Evolutionary conservation across 2,113 vertebrate species (phyloP).

Genomic region (Oreochromis tanganicae): DNA sequence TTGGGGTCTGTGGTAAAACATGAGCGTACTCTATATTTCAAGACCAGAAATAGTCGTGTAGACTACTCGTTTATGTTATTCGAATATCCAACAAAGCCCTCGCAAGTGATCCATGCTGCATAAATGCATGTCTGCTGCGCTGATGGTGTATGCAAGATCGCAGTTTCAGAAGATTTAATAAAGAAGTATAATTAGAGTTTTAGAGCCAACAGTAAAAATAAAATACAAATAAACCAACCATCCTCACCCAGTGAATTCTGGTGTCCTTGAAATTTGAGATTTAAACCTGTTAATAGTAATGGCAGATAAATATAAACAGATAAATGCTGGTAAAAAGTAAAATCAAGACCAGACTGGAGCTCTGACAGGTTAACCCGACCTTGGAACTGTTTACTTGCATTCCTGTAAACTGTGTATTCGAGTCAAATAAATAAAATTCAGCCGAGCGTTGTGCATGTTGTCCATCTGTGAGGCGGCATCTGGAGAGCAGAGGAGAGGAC

Average conservation of each 20-base stretch:
- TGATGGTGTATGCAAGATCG: rapidly evolving
- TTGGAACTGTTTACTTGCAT: not conserved
- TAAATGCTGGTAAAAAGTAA: not conserved
- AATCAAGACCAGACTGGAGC: not conserved
- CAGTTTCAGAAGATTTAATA: not conserved
- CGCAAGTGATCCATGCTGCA: not conserved
- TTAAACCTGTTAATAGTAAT: not conserved
- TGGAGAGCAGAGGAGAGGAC: not conserved
- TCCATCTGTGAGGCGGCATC: not conserved
- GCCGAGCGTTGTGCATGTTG: not conserved
- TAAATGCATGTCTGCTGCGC: rapidly evolving
- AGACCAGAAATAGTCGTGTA: not conserved
- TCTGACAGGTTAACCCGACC: not conserved
- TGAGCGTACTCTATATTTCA: not conserved
- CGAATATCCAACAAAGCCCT: not conserved
- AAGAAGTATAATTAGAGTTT: not conserved
- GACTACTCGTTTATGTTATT: rapidly evolving
- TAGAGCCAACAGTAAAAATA: not conserved
- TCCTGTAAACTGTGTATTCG: not conserved
- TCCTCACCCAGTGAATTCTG: rapidly evolving
- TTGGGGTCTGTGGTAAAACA: not conserved
- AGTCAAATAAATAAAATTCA: not conserved
- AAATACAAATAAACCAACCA: not conserved
- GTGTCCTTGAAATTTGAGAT: not conserved
- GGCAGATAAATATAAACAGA: not conserved